Base-by-base conservation (phyloP, 2,797 vertebrate genomes). In the Hafferia zeledoni region DNA sequence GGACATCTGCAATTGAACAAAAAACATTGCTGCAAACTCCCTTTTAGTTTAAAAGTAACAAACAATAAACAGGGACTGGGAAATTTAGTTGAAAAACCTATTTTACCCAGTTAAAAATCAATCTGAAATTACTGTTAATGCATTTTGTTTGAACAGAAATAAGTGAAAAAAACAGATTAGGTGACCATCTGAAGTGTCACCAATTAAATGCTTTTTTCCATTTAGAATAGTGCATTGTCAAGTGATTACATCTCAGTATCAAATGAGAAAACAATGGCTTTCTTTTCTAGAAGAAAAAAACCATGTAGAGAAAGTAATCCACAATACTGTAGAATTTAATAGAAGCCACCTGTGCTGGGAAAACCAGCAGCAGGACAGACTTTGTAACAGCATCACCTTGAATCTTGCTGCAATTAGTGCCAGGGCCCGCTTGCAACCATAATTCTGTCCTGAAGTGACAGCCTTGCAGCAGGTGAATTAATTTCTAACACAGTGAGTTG, bases 401-500 rank as follows among this genome's bases (percentile, higher is more conserved):
- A 35, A 47, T 59, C 61, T 72, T 64, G 52, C 37, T 82, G 37
- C 71, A 75, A 15, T 68, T 52, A 46, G 53, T 28, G 41, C 37
- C 76, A 78, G 47, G 37, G 39, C 59, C 80, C 60, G n/a, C 55
- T 61, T 85, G 63, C n/a, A 49, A 5, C 69, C 50, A 2, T 22
- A 31, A n/a, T 43, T 77, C 63, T 60, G 56, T 49, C 71, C 60
- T 64, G 68, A 47, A 33, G 64, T 24, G 84, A n/a, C 53, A 85
- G 47, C 50, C 25, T 41, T 43, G 67, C 25, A 35, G 18, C 20
- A 8, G 2, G 0, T 4, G 68, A 87, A 61, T 20, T 81, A 37
- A 33, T 94, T 81, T 69, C 63, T 87, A 79, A 93, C 41, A 13
- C 94, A 97, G 97, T 98, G 98, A 98, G 96, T 97, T 77, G 97